Evolutionary conservation across 2,888 invertebrate genomes (phyloP), one percentile per base, ranked within the genome.

Genomic region (Lasioglossum morio): DNA sequence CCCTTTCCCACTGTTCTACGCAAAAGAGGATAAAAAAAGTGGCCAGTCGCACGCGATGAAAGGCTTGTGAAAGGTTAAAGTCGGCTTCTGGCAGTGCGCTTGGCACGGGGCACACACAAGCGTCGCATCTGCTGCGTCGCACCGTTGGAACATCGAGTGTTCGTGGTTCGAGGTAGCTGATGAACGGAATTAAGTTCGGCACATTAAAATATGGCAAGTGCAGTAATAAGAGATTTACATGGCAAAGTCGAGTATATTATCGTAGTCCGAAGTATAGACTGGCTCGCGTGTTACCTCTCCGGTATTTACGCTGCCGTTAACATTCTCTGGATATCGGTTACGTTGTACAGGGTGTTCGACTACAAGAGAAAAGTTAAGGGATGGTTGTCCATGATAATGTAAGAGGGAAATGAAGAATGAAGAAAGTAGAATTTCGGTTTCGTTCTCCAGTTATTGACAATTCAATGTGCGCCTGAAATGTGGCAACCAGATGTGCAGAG

Each of bases 171-270:
- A 34, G 34, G 30, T 30, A 40, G 66, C n/a, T 27, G 34, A 43
- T 69, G 23, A 30, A 57, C 48, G 40, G 82, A 88, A 81, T 88
- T 87, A 88, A 88, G 82, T 77, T 70, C 75, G 34, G 57, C 19
- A 37, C 78, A 77, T 84, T 81, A 87, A 84, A 82, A 87, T 75
- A 75, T 72, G 46, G 37, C 78, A 72, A 66, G 72, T 75, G 48
- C 69, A 75, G 81, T 82, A 77, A 85, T 85, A 83, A 87, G 79
- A 87, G 87, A 87, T 87, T 87, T 88, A 85, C 87, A 87, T 87
- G 74, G 82, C 80, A 77, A 77, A 82, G 81, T 82, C 81, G 40
- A 76, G 37, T 79, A 34, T 87, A 85, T 87, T 84, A 88, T 77
- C 82, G 74, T 77, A 4, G 79, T 77, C 77, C 69, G 53, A 53